Evolutionary conservation across 1,140 invertebrate genomes (phyloP), one percentile per base, ranked within the genome.

Genomic region (Patella vulgata): DNA sequence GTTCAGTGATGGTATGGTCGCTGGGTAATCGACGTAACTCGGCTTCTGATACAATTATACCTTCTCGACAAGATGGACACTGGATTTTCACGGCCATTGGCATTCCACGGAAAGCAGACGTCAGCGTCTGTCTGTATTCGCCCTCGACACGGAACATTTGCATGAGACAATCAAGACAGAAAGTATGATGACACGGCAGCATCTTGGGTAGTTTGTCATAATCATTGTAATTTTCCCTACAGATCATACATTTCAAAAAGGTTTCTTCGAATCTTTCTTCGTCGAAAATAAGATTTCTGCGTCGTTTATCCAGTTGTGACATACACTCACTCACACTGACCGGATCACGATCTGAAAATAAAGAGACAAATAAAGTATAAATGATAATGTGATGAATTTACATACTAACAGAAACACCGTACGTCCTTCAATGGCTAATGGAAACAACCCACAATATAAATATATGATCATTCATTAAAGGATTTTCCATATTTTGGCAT

Each of bases 21-120:
- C 78, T 81, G 11, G 79, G 77, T 33, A 81, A 62, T 4, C 76
- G 71, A n/a, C 66, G 59, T 12, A 81, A 70, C 43, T 81, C 79
- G 11, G 70, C 61, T 23, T 79, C 73, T 12, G 97, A 95, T 17
- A 89, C 94, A 73, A 97, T 96, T 80, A 96, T 93, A 0, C 94
- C 94, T 11, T 94, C 93, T 6, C 95, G 96, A 85, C 88, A 97
- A 56, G 96, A 94, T 81, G 95, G 97, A 83, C 85, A 81, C 43
- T 75, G 74, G 58, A 81, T 81, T 54, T 81, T 81, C 1, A 81
- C 79, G 5, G 79, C 77, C 36, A 75, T 58, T 0, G 79, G 79
- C 77, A 79, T 75, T 46, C 63, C 68, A 11, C 79, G 66, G 66
- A 79, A 81, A 0, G 77, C 79, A 2, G 75, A 77, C 4, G 75